Percentiles rank a stretch among this genome's conserved stretches.
phyloP scores from a whole-genome alignment of 2,113 vertebrate species.

The Semnornis frantzii region DNA sequence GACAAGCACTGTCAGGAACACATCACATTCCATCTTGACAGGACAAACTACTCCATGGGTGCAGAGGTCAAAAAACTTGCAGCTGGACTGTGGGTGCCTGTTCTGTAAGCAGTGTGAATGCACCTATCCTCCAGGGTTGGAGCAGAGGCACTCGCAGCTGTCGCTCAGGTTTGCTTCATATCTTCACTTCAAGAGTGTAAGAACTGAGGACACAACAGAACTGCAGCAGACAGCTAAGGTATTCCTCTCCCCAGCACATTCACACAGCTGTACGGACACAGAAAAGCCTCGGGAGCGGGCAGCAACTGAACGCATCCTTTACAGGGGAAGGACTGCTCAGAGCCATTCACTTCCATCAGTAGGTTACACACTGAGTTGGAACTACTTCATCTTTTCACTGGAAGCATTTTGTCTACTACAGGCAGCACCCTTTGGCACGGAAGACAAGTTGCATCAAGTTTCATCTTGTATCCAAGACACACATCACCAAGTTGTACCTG shows the following conservation, averaged over 20 bases:
- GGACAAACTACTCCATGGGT: background rate
- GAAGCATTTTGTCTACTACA: background rate
- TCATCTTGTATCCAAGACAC: constrained; percentile 10
- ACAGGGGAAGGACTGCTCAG: background rate
- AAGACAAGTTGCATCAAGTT: background rate
- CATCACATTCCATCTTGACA: background rate
- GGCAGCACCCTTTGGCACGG: background rate
- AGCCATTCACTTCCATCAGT: background rate
- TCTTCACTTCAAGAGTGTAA: background rate
- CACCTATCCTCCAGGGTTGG: accelerated
- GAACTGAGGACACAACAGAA: background rate
- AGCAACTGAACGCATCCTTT: background rate
- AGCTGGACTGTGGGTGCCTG: background rate
- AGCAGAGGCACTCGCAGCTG: background rate
- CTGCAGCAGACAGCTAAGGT: background rate
- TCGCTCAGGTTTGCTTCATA: background rate
- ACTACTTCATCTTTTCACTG: background rate
- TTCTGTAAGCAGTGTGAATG: background rate
- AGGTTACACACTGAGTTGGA: background rate
- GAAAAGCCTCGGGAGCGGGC: background rate
- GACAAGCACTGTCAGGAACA: background rate
- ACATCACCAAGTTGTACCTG: constrained; percentile 81
- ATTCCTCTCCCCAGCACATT: background rate
- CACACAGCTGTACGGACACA: background rate
- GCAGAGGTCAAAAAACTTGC: background rate